Conservation (phyloP, 2,888 invertebrate genomes). For the Hedya salicella region DNA sequence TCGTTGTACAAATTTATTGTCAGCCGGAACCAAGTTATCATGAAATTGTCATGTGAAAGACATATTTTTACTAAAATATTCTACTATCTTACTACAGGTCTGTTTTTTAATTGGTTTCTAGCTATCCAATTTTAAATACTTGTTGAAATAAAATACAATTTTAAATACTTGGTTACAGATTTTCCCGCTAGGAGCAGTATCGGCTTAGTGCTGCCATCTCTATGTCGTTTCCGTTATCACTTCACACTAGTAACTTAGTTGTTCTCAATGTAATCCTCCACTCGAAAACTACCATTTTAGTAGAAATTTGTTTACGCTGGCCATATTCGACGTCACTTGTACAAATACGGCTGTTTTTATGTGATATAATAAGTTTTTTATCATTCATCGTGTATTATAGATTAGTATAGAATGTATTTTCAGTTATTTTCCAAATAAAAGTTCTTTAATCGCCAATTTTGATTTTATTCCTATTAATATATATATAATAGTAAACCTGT, state of each 20-base stretch:
- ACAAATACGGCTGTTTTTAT: constrained; percentile 55
- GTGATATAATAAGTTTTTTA: constrained; percentile 52
- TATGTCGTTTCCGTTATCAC: background rate
- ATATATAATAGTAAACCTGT: no score
- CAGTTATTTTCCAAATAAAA: constrained; percentile 55
- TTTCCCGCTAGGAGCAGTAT: background rate
- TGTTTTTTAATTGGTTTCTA: no score
- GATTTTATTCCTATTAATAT: no score
- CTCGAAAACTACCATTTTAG: constrained; percentile 51
- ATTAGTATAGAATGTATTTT: constrained; percentile 50
- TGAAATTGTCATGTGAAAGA: no score
- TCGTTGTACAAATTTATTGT: no score
- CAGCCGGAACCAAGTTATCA: no score
- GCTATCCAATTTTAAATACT: no score
- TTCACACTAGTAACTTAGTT: background rate
- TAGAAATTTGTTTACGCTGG: constrained; percentile 47
- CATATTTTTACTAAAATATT: no score
- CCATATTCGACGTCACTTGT: constrained; percentile 39
- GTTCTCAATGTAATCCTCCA: constrained; percentile 29
- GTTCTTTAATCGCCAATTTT: constrained; percentile 26
- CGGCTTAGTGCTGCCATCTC: background rate
- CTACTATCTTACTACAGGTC: no score
- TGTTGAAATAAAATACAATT: no score
- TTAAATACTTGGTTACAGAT: background rate
- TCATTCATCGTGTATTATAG: constrained; percentile 46